Percentiles rank a stretch among this genome's conserved stretches.
These are phyloP conservation scores for Oxyura jamaicensis DNA, from an alignment of 2,113 vertebrate species.

Conservation along the genomic window DNA sequence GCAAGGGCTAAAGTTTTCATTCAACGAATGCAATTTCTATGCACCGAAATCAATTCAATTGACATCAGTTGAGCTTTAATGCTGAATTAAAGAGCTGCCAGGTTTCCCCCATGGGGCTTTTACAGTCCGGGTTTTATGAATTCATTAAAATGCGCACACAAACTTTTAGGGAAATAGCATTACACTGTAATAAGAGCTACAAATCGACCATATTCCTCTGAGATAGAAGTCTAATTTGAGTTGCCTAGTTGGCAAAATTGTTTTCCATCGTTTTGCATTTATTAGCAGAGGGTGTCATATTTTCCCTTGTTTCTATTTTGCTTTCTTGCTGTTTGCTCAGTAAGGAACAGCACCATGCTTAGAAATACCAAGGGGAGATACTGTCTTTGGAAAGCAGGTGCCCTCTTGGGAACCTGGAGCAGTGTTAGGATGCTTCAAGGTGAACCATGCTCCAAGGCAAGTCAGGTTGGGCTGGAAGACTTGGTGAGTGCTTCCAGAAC, in stretches of 20 bases:
- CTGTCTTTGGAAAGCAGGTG: neutral
- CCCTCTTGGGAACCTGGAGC: neutral
- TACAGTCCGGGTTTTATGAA: conserved; percentile 74
- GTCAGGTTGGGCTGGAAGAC: neutral
- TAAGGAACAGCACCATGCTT: conserved; percentile 16
- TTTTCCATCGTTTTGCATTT: conserved; percentile 72
- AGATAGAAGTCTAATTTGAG: conserved; percentile 70
- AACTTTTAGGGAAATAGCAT: conserved; percentile 76
- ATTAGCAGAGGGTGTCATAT: conserved; percentile 64
- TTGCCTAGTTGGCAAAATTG: conserved; percentile 74
- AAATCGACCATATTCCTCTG: conserved; percentile 72
- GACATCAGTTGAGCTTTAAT: conserved; percentile 71
- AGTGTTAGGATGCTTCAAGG: neutral
- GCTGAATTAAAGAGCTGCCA: conserved; percentile 72
- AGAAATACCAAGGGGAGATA: neutral
- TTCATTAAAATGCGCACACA: conserved; percentile 75
- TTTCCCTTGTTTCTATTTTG: conserved; percentile 49
- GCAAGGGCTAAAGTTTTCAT: conserved; percentile 69
- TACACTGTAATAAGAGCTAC: conserved; percentile 73
- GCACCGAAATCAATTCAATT: conserved; percentile 60
- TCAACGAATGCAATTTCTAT: conserved; percentile 64
- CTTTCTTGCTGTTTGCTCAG: conserved; percentile 40
- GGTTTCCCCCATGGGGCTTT: conserved; percentile 64
- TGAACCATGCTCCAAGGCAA: neutral
- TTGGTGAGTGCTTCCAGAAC: neutral